These are phyloP conservation scores for Conopomorpha cramerella DNA, from an alignment of 1,140 invertebrate genomes.

Conservation along the genomic window DNA sequence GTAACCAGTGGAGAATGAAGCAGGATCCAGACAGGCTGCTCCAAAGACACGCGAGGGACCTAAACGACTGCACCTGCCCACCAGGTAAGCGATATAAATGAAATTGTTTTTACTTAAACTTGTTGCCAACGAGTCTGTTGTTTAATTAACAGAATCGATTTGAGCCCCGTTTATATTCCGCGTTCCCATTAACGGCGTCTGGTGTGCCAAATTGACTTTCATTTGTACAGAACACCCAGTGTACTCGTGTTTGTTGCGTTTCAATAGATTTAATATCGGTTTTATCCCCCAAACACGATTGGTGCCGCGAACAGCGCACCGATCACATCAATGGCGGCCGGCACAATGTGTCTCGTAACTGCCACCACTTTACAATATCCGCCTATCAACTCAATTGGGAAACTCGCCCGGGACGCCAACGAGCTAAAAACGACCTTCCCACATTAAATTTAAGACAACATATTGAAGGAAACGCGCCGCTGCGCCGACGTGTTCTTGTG, in stretches of 20 bases:
- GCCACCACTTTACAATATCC: conserved; percentile 53
- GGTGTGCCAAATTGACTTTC: not conserved
- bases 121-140: not conserved
- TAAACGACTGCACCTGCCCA: conserved; percentile 37
- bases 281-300: not conserved
- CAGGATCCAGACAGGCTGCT: conserved; percentile 1
- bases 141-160: not conserved
- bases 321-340: conserved; percentile 26
- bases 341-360: conserved; percentile 32
- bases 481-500: conserved; percentile 12
- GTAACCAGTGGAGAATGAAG: not conserved
- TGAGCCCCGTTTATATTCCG: not conserved
- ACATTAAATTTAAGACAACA: conserved; percentile 22
- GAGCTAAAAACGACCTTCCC: conserved; percentile 20
- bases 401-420: conserved; percentile 11
- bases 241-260: not conserved
- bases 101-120: too few relatives aligned
- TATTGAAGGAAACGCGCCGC: too few relatives aligned
- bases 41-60: conserved; percentile 22
- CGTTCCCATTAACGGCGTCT: not conserved
- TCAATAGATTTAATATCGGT: not conserved
- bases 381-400: conserved; percentile 45
- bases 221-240: not conserved
- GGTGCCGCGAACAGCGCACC: too few relatives aligned
- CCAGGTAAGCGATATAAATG: conserved; percentile 30